Base-by-base conservation (phyloP, 2,113 vertebrate species). In the Mormyrus lacerda region DNA sequence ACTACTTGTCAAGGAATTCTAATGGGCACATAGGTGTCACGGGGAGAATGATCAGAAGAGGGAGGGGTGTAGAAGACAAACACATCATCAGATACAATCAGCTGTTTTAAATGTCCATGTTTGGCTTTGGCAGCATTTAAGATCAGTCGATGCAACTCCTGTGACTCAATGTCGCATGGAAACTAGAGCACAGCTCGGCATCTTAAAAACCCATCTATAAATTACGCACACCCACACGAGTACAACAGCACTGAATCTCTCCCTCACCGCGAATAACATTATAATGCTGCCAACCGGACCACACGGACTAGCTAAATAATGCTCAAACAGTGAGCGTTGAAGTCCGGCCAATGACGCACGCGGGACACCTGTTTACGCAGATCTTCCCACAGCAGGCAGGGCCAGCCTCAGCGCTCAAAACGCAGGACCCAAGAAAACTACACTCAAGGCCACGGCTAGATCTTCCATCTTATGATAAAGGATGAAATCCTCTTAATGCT, bases 1-100 rank as follows among this genome's bases (percentile, higher is more conserved):
- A 83, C 65, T 47, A 88, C 65, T 88, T 79, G 58, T 47, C 42
- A 88, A 31, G 48, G 44, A 89, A 89, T 82, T 88, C 65, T n/a
- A 31, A 85, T 24, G 83, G 47, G 24, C 45, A 31, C 44, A 50
- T 50, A 47, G 44, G 44, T 85, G 83, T 48, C 83, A 48, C 10
- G 11, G n/a, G 44, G 21, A 6, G 3, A 69, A 11, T 69, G 61
- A 31, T 69, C 10, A 13, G 61, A 13, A 69, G 83, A 48, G 24
- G n/a, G 50, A 55, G 17, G 27, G 45, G 2, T 24, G 47, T 48
- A 86, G 10, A 7, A 50, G 48, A 27, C 4, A 39, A 53, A 35
- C 19, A 3, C 17, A 58, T 87, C 27, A 15, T 13, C 85, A 87
- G 6, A 87, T 31, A 42, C 48, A 87, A 31, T 39, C 15, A 31